phyloP scores from a whole-genome alignment of 1,140 invertebrate species.

The Cataglyphis hispanica region DNA sequence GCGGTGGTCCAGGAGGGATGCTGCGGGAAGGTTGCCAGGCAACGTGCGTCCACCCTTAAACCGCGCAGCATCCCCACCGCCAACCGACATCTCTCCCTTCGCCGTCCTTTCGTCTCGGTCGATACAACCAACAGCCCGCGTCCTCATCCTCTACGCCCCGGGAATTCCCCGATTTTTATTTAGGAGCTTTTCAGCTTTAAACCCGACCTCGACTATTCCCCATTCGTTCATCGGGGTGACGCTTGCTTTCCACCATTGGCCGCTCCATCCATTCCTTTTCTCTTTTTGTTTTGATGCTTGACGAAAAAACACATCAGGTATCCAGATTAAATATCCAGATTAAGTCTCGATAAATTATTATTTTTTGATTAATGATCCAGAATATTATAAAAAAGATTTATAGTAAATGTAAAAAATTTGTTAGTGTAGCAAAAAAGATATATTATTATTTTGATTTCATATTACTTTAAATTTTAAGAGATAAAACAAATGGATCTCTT shows the following conservation, averaged over 20 bases:
- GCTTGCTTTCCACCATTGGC: constrained; percentile 61
- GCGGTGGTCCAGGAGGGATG: constrained; percentile 76
- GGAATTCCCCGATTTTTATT: constrained; percentile 85
- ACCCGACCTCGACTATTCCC: constrained; percentile 44
- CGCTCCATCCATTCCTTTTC: constrained; percentile 28
- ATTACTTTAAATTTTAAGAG: constrained; percentile 3
- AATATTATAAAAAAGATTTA: neutral
- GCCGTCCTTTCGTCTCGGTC: constrained; percentile 76
- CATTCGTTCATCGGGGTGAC: constrained; percentile 33
- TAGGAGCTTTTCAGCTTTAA: constrained; percentile 78
- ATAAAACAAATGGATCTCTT: neutral
- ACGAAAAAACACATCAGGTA: neutral
- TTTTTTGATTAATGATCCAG: neutral
- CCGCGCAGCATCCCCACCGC: constrained; percentile 80
- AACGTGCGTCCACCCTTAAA: constrained; percentile 86
- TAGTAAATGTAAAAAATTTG: neutral
- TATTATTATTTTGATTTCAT: neutral
- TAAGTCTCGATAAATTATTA: neutral
- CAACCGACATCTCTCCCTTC: constrained; percentile 65
- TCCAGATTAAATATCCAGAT: neutral
- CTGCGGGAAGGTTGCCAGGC: constrained; percentile 83
- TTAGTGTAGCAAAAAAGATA: too few species aligned
- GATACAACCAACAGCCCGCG: constrained; percentile 81
- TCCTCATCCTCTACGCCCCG: constrained; percentile 80
- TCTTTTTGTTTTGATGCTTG: constrained; percentile 24